Evolutionary conservation across 2,113 vertebrate species (phyloP).

Genomic region (Lagopus muta): DNA sequence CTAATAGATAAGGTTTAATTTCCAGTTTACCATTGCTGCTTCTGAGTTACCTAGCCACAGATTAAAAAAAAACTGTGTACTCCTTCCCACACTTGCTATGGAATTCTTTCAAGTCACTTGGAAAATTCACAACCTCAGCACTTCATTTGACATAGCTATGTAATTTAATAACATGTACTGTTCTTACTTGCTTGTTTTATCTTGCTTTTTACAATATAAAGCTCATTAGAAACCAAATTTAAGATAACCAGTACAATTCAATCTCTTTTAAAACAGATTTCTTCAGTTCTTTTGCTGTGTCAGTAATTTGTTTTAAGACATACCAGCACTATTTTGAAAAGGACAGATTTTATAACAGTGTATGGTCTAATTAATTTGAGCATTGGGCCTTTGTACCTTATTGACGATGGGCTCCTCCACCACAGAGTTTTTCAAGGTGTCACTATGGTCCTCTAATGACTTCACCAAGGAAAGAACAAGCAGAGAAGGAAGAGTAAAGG

Average conservation of each 20-base stretch:
- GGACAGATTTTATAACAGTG: background rate
- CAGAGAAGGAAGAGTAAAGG: conserved; percentile 77
- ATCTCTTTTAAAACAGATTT: background rate
- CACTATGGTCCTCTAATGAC: conserved; percentile 88
- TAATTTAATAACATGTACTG: background rate
- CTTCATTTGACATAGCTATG: background rate
- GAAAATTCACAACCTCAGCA: background rate
- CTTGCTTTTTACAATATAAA: background rate
- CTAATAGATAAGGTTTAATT: background rate
- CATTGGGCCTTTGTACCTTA: conserved; percentile 84
- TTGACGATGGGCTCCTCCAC: conserved; percentile 83
- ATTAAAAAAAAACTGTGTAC: background rate
- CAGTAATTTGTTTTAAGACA: background rate
- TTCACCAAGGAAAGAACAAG: conserved; percentile 81
- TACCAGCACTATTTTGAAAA: background rate
- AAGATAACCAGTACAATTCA: background rate
- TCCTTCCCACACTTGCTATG: background rate
- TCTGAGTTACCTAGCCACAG: background rate
- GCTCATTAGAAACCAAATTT: background rate
- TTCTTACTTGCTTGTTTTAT: background rate
- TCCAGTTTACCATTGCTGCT: background rate
- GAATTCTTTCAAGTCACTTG: background rate
- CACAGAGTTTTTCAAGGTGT: conserved; percentile 87
- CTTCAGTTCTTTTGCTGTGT: background rate
- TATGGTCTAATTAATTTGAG: conserved; percentile 42